A percentile compares a stretch with the other conserved stretches of the same genome.
These are phyloP conservation scores for Ophthalmolycus amberensis DNA, from an alignment of 2,113 vertebrate species.

Conservation along the genomic window DNA sequence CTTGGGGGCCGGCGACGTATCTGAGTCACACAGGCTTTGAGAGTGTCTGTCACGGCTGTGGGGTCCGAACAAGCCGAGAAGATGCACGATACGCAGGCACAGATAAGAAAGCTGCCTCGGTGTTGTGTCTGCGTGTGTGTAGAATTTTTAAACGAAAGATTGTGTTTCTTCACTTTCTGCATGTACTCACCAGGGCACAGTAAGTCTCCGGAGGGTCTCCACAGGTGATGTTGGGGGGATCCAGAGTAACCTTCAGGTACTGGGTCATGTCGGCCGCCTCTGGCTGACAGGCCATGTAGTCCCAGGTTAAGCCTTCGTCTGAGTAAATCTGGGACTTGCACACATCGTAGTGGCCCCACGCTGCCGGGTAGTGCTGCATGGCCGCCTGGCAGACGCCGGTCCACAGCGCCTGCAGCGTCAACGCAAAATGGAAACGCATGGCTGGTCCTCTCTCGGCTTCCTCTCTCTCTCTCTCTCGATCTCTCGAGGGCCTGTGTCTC, in stretches of 20 bases:
- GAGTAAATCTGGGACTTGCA: conserved; percentile 97
- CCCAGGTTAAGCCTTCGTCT: conserved; percentile 96
- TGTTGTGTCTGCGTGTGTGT: background rate
- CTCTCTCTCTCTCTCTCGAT: background rate
- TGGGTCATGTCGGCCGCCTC: conserved; percentile 98
- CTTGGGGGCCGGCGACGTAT: conserved; percentile 31
- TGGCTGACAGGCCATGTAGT: conserved; percentile 99
- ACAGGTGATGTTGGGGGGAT: conserved; percentile 97
- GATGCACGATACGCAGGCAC: conserved; percentile 5
- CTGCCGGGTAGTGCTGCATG: conserved; percentile 94
- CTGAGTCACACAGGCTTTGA: conserved; percentile 55
- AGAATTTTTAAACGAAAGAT: background rate
- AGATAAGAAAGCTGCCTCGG: conserved; percentile 15
- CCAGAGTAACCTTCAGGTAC: conserved; percentile 93
- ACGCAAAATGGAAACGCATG: conserved; percentile 92
- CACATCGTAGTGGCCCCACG: conserved; percentile 97
- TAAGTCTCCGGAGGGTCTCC: conserved; percentile 97
- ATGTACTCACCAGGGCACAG: conserved; percentile 93
- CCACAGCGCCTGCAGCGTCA: conserved; percentile 93
- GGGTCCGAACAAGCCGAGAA: conserved; percentile 38
- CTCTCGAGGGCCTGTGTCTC: conserved; percentile 22
- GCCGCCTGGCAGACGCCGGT: conserved; percentile 88
- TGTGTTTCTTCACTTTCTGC: background rate
- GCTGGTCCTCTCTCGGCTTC: conserved; percentile 62
- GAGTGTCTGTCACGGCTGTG: conserved; percentile 35